These are phyloP conservation scores for Andrena bicolor DNA, from an alignment of 2,888 invertebrate species.

Conservation along the genomic window DNA sequence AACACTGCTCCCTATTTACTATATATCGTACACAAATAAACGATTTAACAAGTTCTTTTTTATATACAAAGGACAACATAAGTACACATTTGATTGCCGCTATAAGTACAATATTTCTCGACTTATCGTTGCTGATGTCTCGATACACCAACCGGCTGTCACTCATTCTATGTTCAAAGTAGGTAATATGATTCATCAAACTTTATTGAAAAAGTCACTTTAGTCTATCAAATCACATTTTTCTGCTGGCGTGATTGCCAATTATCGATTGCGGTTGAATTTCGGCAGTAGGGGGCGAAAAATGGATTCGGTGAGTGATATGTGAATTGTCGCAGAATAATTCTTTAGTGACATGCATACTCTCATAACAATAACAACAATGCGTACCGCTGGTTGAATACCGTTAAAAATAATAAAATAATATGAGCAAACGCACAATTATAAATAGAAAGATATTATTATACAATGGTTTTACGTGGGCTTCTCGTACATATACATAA, in stretches of 20 bases:
- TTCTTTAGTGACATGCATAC: neutral
- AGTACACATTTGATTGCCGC: constrained; percentile 12
- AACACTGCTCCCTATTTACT: neutral
- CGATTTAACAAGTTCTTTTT: neutral
- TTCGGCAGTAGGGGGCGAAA: neutral
- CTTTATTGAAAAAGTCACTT: neutral
- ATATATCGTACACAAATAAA: neutral
- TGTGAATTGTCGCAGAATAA: neutral
- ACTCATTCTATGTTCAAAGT: neutral
- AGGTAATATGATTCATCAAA: neutral
- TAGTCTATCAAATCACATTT: constrained; percentile 15
- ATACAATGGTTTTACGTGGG: constrained; percentile 61
- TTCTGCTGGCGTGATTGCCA: neutral
- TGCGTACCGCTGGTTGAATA: constrained; percentile 37
- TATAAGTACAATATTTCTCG: constrained; percentile 46
- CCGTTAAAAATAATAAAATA: constrained; percentile 57
- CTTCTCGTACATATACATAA: constrained; percentile 40
- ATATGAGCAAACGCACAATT: constrained; percentile 69
- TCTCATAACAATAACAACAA: constrained; percentile 42
- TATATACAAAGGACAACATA: neutral
- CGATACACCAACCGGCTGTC: neutral
- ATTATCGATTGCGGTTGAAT: neutral
- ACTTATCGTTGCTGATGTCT: neutral
- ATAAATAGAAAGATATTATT: constrained; percentile 72
- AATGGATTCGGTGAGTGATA: neutral